phyloP scores from a whole-genome alignment of 2,113 vertebrate genomes.

The Pipra filicauda region DNA sequence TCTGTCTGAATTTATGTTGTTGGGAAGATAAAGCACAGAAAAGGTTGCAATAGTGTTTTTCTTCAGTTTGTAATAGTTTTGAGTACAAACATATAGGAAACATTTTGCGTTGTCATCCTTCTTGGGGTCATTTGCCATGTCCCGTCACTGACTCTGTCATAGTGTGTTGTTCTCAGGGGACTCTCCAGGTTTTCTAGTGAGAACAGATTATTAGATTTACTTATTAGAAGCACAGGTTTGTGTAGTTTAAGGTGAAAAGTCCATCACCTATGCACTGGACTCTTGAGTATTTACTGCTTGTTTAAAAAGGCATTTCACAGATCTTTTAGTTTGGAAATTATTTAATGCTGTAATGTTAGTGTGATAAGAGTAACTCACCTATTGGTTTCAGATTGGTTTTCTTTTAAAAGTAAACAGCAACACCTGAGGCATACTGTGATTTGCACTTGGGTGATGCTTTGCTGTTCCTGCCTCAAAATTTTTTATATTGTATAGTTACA shows the following conservation, averaged over 20 bases:
- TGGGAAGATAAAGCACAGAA: background rate
- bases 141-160: background rate
- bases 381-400: background rate
- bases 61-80: background rate
- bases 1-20: slow-evolving; percentile 7
- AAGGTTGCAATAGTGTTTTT: background rate
- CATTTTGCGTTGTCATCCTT: background rate
- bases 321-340: background rate
- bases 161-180: background rate
- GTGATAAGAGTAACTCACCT: background rate
- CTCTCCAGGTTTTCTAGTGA: background rate
- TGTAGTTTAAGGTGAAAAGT: slow-evolving; percentile 8
- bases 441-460: background rate
- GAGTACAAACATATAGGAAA: background rate
- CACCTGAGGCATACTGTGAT: background rate
- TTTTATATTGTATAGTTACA: background rate
- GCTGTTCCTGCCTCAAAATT: background rate
- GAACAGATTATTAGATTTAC: slow-evolving; percentile 4
- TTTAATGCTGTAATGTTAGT: background rate
- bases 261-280: background rate
- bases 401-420: background rate
- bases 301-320: background rate
- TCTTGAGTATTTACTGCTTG: background rate
- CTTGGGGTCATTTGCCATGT: background rate
- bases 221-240: background rate